These are phyloP conservation scores for Alectoris magna DNA, from an alignment of 2,797 vertebrate species.

Conservation along the genomic window DNA sequence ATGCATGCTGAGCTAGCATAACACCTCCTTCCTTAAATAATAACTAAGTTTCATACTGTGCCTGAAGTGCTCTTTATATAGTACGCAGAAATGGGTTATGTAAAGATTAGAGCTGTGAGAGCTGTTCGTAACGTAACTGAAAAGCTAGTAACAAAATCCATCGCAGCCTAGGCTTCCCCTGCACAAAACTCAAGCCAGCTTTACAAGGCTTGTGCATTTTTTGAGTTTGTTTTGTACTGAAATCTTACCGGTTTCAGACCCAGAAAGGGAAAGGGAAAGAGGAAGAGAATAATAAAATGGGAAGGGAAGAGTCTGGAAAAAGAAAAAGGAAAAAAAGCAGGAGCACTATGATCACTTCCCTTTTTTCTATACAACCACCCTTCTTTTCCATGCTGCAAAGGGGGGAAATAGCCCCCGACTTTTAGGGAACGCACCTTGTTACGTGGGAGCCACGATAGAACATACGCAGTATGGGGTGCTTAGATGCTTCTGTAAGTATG, in stretches of 20 bases:
- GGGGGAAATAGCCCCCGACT: background rate
- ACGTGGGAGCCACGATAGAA: background rate
- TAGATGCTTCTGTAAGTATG: background rate
- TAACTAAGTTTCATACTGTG: conserved; percentile 70
- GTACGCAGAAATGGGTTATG: conserved; percentile 69
- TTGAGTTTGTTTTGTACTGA: background rate
- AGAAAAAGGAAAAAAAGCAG: background rate
- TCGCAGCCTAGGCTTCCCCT: background rate
- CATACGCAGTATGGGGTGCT: background rate
- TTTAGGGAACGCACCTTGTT: background rate
- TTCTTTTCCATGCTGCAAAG: background rate
- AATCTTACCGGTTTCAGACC: background rate
- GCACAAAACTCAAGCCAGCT: background rate
- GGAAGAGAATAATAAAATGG: background rate
- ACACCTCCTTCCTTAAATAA: conserved; percentile 70
- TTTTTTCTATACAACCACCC: background rate
- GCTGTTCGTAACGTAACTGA: conserved; percentile 38
- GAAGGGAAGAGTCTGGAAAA: background rate
- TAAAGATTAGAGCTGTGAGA: conserved; percentile 65
- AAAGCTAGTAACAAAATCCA: conserved; percentile 42
- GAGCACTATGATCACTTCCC: background rate
- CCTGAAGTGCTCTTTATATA: conserved; percentile 72
- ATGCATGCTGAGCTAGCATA: conserved; percentile 67
- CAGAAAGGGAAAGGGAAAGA: background rate
- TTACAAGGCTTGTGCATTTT: background rate